Base-by-base conservation (phyloP, 2,797 vertebrate genomes). In the Cyprinella venusta region DNA sequence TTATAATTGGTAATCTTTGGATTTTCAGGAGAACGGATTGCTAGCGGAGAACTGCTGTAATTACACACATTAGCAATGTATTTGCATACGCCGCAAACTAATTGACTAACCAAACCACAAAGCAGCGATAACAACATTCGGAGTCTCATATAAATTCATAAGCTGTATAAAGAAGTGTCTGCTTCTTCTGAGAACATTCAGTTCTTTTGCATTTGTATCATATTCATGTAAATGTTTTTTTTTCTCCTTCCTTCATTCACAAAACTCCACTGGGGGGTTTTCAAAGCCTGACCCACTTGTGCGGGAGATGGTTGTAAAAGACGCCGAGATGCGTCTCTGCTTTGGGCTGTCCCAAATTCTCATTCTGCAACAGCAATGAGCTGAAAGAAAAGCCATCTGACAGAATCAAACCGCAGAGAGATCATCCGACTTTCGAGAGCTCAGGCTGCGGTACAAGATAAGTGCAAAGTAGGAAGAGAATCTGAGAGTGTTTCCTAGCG, bases 221-320 rank as follows among this genome's bases (percentile, higher is more conserved):
- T 42, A 38, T 87, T 79, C 50, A 85, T 77, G 71, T 71, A 77
- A 80, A 83, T 77, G 71, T 64, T 76, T 84, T 45, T 45, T 45
- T 54, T 81, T 80, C 64, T 68, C 77, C 81, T 64, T 18, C 16
- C 56, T 61, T 80, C 85, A 87, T 86, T 84, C 86, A 84, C 76
- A 86, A 65, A 84, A 71, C 74, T 83, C 81, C 54, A 71, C 65
- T 36, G 36, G 33, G 33, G 71, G 48, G 56, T 54, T 78, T 75
- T 80, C 80, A 83, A 75, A 77, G 76, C 75, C 42, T 89, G 90
- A 93, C 92, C 92, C 90, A 92, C 70, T 92, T 93, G 88, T 88
- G 83, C 84, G 81, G 78, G 79, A 79, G 81, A 87, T 63, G 65
- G 83, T 48, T 78, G 80, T 84, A 71, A 80, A 80, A 87, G 83